Conservation (phyloP, 2,797 vertebrate genomes). For the Chelonia mydas region DNA sequence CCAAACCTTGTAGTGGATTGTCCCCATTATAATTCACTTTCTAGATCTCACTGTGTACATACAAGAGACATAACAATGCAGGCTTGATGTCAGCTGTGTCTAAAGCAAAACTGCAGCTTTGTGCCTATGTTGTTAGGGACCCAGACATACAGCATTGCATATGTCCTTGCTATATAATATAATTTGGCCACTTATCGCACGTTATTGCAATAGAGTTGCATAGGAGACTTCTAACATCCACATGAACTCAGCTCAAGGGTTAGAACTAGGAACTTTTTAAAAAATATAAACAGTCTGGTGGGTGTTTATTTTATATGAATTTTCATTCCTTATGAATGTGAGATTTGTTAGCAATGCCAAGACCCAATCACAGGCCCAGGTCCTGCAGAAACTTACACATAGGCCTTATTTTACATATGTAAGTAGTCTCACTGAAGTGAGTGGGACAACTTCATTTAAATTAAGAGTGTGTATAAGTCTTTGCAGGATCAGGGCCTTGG, state of each 20-base stretch:
- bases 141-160: slow-evolving; percentile 22
- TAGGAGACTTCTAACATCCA: not conserved
- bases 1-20: slow-evolving; percentile 64
- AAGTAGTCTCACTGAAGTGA: not conserved
- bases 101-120: slow-evolving; percentile 63
- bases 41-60: slow-evolving; percentile 58
- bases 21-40: slow-evolving; percentile 61
- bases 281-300: not conserved
- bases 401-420: not conserved
- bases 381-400: not conserved
- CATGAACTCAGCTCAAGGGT: not conserved
- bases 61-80: slow-evolving; percentile 69
- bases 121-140: slow-evolving; percentile 49
- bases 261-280: not conserved
- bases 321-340: not conserved
- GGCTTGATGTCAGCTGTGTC: slow-evolving; percentile 62
- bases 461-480: not conserved
- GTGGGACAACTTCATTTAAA: not conserved
- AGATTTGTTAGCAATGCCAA: not conserved
- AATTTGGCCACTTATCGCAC: not conserved
- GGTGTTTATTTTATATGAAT: not conserved
- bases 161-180: not conserved
- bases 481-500: not conserved
- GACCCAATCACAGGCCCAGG: not conserved
- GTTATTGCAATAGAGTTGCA: not conserved